A percentile compares a stretch with the other conserved stretches of the same genome.
These are phyloP conservation scores for Micromys minutus DNA, from an alignment of 2,113 vertebrate genomes.

Conservation along the genomic window DNA sequence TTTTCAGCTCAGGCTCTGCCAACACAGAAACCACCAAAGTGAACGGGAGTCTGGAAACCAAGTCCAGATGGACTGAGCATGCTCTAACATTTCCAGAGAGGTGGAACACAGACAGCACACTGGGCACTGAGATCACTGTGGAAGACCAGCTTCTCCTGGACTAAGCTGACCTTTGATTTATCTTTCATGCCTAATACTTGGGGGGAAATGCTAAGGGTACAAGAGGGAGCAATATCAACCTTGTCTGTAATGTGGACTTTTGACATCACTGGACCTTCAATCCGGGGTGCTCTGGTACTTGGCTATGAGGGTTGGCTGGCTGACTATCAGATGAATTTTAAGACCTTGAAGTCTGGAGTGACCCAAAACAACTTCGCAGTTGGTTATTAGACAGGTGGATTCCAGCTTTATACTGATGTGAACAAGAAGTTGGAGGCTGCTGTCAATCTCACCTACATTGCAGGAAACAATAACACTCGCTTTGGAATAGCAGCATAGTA, in stretches of 20 bases:
- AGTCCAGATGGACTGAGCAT: slow-evolving; percentile 96
- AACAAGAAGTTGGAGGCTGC: slow-evolving; percentile 97
- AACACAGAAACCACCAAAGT: slow-evolving; percentile 98
- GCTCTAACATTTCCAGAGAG: slow-evolving; percentile 97
- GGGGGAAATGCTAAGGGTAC: slow-evolving; percentile 95
- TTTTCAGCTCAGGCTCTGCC: slow-evolving; percentile 96
- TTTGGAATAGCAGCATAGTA: slow-evolving; percentile 99
- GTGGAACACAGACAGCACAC: slow-evolving; percentile 98
- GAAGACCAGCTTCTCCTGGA: slow-evolving; percentile 95
- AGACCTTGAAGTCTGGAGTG: slow-evolving; percentile 93
- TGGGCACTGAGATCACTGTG: slow-evolving; percentile 96
- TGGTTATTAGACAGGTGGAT: slow-evolving; percentile 96
- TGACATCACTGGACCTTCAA: slow-evolving; percentile 94
- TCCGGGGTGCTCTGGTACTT: slow-evolving; percentile 93
- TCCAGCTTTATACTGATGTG: slow-evolving; percentile 99
- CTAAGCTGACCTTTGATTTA: slow-evolving; percentile 98
- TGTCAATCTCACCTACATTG: slow-evolving; percentile 97
- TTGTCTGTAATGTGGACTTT: slow-evolving; percentile 97
- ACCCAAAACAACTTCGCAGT: slow-evolving; percentile 99
- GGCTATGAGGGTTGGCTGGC: slow-evolving; percentile 98
- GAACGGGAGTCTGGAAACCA: slow-evolving; percentile 96
- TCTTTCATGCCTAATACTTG: slow-evolving; percentile 98
- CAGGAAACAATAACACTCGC: slow-evolving; percentile 98
- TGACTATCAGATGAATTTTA: slow-evolving; percentile 97
- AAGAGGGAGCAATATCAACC: slow-evolving; percentile 96